Base-by-base conservation (phyloP, 2,797 vertebrate species). In the Amphiprion clarkii region DNA sequence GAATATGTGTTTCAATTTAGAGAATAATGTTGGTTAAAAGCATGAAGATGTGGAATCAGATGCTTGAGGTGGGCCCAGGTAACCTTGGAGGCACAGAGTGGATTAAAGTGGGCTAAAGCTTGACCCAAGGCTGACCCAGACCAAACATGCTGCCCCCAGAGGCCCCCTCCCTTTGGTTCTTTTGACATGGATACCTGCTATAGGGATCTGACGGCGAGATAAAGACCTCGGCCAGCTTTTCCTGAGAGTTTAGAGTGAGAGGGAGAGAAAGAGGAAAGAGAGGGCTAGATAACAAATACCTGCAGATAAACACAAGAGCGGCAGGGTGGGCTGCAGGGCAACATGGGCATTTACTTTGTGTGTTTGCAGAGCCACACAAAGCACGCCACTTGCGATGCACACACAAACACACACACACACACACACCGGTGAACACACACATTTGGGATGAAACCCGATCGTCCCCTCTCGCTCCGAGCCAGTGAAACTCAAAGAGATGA, bases 101-200 rank as follows among this genome's bases (percentile, higher is more conserved):
- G 44, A 63, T 67, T 70, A 76, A 96, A 96, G 95, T 93, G 94
- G 89, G 91, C 93, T 94, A 95, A 95, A 95, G 96, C 94, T 95
- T 97, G 97, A 97, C 98, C 96, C 90, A 66, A 21, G 75, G 29
- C 78, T 96, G 96, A 98, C 98, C 97, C 87, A 87, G 93, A 93
- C 94, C 95, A 96, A 96, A 95, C 95, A 96, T 91, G 89, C 91
- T 93, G 55, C 74, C 81, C 83, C 84, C 74, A 70, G 78, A 88
- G 87, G 69, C 78, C 84, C 40, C 76, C 78, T 79, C 94, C 95
- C 93, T 92, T 95, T 61, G 73, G 83, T 87, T 94, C 92, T 95
- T 96, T 95, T 96, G 96, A 98, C 96, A 96, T 73, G 90, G 96
- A 99, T 97, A 98, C 96, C 96, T 97, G 96, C 95, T 95, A 88